These are phyloP conservation scores for Drosophila mimetica DNA, from an alignment of 2,888 invertebrate species.

Conservation along the genomic window DNA sequence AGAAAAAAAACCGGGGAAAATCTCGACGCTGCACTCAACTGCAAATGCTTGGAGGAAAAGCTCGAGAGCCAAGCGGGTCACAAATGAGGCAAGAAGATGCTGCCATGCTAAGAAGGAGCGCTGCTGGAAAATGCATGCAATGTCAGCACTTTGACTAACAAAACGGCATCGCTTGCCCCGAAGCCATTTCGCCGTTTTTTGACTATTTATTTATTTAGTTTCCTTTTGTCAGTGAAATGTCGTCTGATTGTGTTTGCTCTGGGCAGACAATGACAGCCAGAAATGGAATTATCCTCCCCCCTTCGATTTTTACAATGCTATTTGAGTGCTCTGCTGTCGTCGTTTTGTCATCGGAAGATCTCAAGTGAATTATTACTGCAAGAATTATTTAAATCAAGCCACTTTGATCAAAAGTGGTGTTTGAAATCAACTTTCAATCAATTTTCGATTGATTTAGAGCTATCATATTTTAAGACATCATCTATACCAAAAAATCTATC, in stretches of 20 bases:
- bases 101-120: conserved; percentile 23
- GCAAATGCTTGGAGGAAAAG: conserved; percentile 33
- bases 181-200: conserved; percentile 34
- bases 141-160: conserved; percentile 45
- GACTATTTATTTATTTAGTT: conserved; percentile 50
- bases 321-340: conserved; percentile 1
- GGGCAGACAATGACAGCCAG: conserved; percentile 27
- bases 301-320: conserved; percentile 5
- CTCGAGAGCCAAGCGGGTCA: conserved; percentile 24
- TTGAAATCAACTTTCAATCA: neutral
- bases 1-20: conserved; percentile 35
- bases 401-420: neutral
- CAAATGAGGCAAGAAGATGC: conserved; percentile 59
- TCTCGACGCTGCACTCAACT: conserved; percentile 52
- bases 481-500: too few relatives aligned
- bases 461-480: too few relatives aligned
- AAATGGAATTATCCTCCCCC: conserved; percentile 40
- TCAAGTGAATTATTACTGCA: neutral
- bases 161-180: conserved; percentile 40
- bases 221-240: conserved; percentile 34
- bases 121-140: conserved; percentile 33
- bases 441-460: neutral
- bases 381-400: neutral
- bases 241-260: conserved; percentile 39
- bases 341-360: conserved; percentile 1